Evolutionary conservation across 2,113 vertebrate species (phyloP).

Genomic region (Halichoerus grypus): DNA sequence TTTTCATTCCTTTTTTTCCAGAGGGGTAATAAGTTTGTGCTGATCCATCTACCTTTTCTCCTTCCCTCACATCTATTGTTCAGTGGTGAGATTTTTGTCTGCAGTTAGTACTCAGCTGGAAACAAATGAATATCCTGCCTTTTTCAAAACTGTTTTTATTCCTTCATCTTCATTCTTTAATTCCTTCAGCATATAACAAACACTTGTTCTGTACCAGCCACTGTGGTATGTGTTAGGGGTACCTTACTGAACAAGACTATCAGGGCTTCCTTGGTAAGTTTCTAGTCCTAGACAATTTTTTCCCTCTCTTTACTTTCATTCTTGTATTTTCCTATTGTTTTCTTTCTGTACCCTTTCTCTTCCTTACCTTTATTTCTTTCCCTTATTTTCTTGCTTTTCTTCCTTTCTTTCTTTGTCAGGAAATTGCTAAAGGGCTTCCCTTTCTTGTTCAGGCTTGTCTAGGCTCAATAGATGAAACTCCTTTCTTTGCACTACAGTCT

Average conservation of each 20-base stretch:
- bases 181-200: not conserved
- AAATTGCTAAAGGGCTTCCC: not conserved
- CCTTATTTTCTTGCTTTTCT: not conserved
- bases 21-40: not conserved
- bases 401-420: slow-evolving; percentile 8
- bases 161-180: not conserved
- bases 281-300: not conserved
- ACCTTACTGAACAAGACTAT: not conserved
- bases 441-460: not conserved
- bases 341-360: not conserved
- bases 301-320: not conserved
- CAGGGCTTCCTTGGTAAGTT: not conserved
- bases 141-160: not conserved
- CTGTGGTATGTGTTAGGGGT: not conserved
- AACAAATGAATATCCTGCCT: not conserved
- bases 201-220: not conserved
- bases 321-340: not conserved
- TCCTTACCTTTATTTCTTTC: not conserved
- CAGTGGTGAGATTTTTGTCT: not conserved
- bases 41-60: not conserved
- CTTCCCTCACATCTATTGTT: not conserved
- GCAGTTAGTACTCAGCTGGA: not conserved
- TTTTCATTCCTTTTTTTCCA: not conserved
- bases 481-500: not conserved
- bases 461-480: not conserved